Base-by-base conservation (phyloP, 1,140 invertebrate species). In the Zaprionus davidi region DNA sequence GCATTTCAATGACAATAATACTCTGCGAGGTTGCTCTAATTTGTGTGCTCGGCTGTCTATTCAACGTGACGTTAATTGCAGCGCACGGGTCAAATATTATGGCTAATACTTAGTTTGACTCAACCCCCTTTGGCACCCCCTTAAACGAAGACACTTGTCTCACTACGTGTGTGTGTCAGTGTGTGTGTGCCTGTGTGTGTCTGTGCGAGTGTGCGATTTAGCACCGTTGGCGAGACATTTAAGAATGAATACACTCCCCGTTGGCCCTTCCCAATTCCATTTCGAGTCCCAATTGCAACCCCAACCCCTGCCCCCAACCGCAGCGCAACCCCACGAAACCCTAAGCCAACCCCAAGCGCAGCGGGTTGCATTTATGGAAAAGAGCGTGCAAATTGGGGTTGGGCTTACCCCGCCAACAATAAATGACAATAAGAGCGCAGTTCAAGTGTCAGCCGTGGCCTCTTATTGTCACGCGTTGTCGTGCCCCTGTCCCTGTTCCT, bases 401-500 rank as follows among this genome's bases (percentile, higher is more conserved):
- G 81, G 72, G 71, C 51, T 58, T 49, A 31, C 36, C 24, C 34
- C 6, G 62, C 46, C 59, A 68, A 85, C 85, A 90, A 84, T 88
- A 88, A 90, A 90, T 88, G 84, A 84, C 85, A 90, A 88, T 88
- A 88, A 84, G 85, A 90, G 85, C 85, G 78, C 84, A 88, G 84
- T 88, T 90, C 84, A 88, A 88, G 84, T 88, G 84, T 88, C 84
- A 88, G 84, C 58, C 85, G 81, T 88, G 85, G 84, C 84, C 84
- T 88, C 85, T 90, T 87, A 88, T 87, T 87, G 83, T 87, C 83
- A 87, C 84, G 84, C 85, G 82, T 88, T 78, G 78, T 87, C 81
- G 71, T 83, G 34, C 49, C 63, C 76, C 66, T 41, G 49, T 22
- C 28, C 34, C 20, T 22, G 38, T 17, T 13, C 46, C 24, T 60